A percentile compares a stretch with the other conserved stretches of the same genome.
These are phyloP conservation scores for Tenthredo livida DNA, from an alignment of 2,888 invertebrate genomes.

Conservation along the genomic window DNA sequence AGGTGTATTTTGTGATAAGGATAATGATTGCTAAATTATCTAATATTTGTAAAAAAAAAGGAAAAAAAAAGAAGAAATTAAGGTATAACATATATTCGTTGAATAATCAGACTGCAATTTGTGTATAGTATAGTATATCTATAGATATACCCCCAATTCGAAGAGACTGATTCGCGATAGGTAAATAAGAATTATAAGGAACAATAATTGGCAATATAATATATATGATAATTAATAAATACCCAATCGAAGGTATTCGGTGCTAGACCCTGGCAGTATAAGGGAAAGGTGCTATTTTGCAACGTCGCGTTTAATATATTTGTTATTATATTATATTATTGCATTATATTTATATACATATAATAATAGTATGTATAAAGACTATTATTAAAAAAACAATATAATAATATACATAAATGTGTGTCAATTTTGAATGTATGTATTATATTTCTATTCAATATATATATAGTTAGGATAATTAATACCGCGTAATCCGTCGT, in stretches of 20 bases:
- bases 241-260: constrained; percentile 57
- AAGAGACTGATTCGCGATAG: constrained; percentile 48
- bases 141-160: constrained; percentile 3
- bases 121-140: neutral
- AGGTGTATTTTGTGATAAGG: neutral
- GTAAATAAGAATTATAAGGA: neutral
- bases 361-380: constrained; percentile 54
- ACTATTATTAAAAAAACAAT: constrained; percentile 14
- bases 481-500: constrained; percentile 57
- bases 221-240: constrained; percentile 54
- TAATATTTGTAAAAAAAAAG: neutral
- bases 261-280: constrained; percentile 65
- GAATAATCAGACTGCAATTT: neutral
- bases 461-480: constrained; percentile 64
- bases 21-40: neutral
- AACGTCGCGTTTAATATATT: constrained; percentile 38
- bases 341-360: constrained; percentile 11
- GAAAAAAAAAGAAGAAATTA: neutral
- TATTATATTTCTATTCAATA: constrained; percentile 69
- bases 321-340: constrained; percentile 20
- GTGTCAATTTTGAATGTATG: constrained; percentile 77
- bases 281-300: constrained; percentile 72
- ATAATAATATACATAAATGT: constrained; percentile 67
- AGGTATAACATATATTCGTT: neutral
- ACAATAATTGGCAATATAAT: constrained; percentile 35